Evolutionary conservation across 23 tunicate species (phyloP).

Genomic region (Ciona savignyi): DNA sequence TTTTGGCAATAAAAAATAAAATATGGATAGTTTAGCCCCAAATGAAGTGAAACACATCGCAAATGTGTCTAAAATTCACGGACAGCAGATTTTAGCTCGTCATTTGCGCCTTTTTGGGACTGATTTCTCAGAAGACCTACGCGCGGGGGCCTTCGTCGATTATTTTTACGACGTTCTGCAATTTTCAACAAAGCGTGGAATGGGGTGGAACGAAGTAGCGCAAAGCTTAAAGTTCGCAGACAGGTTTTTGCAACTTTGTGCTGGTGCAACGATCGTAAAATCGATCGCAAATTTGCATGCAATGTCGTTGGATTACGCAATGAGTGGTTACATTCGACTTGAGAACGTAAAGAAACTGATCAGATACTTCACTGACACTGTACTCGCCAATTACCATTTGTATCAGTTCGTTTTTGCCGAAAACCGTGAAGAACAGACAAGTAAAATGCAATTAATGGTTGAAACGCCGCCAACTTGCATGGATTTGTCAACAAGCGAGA

Average conservation of each 20-base stretch:
- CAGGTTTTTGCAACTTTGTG: constrained; percentile 28
- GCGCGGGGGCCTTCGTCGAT: constrained; percentile 55
- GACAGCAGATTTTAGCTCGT: constrained; percentile 32
- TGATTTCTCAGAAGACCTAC: constrained; percentile 59
- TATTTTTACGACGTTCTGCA: constrained; percentile 61
- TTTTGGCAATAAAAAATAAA: neutral
- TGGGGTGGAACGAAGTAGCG: constrained; percentile 69
- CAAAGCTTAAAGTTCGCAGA: constrained; percentile 33
- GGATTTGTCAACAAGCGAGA: constrained; percentile 37
- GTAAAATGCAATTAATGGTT: constrained; percentile 21
- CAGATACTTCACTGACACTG: constrained; percentile 23
- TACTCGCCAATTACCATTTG: constrained; percentile 49
- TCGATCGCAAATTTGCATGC: constrained; percentile 26
- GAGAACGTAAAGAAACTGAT: constrained; percentile 37
- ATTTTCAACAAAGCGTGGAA: constrained; percentile 56
- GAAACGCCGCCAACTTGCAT: constrained; percentile 22
- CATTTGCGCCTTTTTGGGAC: constrained; percentile 18
- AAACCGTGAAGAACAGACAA: constrained; percentile 27
- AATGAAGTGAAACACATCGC: constrained; percentile 38
- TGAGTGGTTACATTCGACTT: constrained; percentile 14
- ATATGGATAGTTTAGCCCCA: constrained; percentile 14
- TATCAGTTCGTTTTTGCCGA: constrained; percentile 67
- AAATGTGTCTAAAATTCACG: constrained; percentile 44
- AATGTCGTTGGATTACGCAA: constrained; percentile 20
- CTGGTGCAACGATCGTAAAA: constrained; percentile 6